Conservation (phyloP, 2,888 invertebrate genomes). For the Drosophila mettleri region DNA sequence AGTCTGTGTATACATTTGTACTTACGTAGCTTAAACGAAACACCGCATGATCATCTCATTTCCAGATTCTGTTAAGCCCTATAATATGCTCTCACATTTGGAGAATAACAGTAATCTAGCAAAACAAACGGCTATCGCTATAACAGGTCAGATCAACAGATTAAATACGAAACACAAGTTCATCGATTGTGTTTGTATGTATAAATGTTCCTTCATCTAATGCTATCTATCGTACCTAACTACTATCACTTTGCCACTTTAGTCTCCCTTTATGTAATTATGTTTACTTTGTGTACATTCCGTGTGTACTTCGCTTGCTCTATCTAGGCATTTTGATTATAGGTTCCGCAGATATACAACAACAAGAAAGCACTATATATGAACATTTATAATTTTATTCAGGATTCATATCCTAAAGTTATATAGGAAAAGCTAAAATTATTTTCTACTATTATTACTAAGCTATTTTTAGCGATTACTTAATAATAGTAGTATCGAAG, state of each 20-base stretch:
- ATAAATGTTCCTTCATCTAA: slow-evolving; percentile 59
- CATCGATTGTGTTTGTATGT: slow-evolving; percentile 43
- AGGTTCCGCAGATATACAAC: slow-evolving; percentile 10
- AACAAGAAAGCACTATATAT: slow-evolving; percentile 13
- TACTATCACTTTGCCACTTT: slow-evolving; percentile 49
- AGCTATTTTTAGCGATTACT: slow-evolving; percentile 12
- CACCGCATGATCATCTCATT: slow-evolving; percentile 80
- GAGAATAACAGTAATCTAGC: slow-evolving; percentile 84
- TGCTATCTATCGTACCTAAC: slow-evolving; percentile 55
- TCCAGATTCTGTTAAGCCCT: slow-evolving; percentile 84
- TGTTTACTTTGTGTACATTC: slow-evolving; percentile 14
- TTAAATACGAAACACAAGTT: slow-evolving; percentile 35
- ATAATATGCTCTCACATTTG: slow-evolving; percentile 85
- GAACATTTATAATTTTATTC: slow-evolving; percentile 9
- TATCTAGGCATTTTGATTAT: slow-evolving; percentile 19
- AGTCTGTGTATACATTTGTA: slow-evolving; percentile 33
- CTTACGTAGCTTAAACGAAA: slow-evolving; percentile 47
- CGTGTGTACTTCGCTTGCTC: slow-evolving; percentile 18
- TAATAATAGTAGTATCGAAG: slow-evolving; percentile 14
- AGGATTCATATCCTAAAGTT: slow-evolving; percentile 6
- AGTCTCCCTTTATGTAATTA: slow-evolving; percentile 16
- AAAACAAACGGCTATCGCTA: slow-evolving; percentile 84
- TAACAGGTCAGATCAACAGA: slow-evolving; percentile 82
- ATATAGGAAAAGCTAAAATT: not conserved
- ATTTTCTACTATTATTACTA: slow-evolving; percentile 15